Percentiles rank a stretch among this genome's conserved stretches.
phyloP scores from a whole-genome alignment of 2,888 invertebrate genomes.

The Eupithecia tripunctaria region DNA sequence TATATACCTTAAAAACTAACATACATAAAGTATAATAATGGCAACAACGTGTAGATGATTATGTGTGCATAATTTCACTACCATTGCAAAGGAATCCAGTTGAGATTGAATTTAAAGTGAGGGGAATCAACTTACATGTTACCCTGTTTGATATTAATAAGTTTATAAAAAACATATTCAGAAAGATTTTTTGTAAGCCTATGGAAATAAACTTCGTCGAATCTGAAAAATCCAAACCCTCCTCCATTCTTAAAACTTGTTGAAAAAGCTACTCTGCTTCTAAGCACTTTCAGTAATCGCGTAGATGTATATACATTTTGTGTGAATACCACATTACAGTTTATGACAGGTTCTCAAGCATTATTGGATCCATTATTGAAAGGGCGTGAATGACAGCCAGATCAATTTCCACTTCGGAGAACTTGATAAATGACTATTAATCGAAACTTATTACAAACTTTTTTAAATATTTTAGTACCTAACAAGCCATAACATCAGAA shows the following conservation, averaged over 20 bases:
- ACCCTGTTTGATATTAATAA: too few relatives aligned
- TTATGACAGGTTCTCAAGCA: background rate
- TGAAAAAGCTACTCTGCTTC: background rate
- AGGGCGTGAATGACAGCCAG: background rate
- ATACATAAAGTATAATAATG: too few relatives aligned
- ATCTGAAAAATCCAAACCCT: background rate
- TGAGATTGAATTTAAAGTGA: too few relatives aligned
- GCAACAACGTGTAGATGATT: too few relatives aligned
- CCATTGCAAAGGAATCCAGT: too few relatives aligned
- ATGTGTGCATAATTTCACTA: too few relatives aligned
- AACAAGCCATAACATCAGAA: background rate
- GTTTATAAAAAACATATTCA: too few relatives aligned
- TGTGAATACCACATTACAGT: conserved; percentile 5
- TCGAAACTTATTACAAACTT: background rate
- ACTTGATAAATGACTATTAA: background rate
- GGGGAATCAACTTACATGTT: too few relatives aligned
- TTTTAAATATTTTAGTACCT: background rate
- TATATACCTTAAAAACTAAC: too few relatives aligned
- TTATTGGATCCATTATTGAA: conserved; percentile 4
- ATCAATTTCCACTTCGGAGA: background rate
- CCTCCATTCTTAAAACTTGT: background rate
- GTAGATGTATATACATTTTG: background rate
- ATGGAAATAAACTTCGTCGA: too few relatives aligned
- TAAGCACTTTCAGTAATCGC: background rate
- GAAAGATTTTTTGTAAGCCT: too few relatives aligned